Base-by-base conservation (phyloP, 2,888 invertebrate species). In the Tiliacea citrago region DNA sequence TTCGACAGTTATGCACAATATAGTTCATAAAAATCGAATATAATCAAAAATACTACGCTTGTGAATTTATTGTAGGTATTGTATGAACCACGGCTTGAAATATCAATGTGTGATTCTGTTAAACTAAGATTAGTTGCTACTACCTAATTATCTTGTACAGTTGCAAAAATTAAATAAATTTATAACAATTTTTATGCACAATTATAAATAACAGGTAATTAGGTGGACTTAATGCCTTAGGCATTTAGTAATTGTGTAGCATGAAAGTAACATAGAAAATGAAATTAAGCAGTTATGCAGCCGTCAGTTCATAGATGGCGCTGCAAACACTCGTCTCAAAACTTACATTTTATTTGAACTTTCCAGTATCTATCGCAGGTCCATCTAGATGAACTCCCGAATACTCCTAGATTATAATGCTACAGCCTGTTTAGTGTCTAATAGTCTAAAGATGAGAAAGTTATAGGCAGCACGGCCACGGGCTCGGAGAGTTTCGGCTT, bases 401-500 rank as follows among this genome's bases (percentile, higher is more conserved):
- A n/a, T 62, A 49, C 61, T 47, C 13, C 9, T 77, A 45, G 47
- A 65, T 55, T 10, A 21, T 39, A n/a, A 12, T 13, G 10, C 18
- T 51, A 42, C 24, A 29, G 53, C 18, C 53, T 12, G 29, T 13
- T 8, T 13, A 18, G 13, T 60, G 29, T 71, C 68, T 78, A 86
- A 71, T 84, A 84, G 51, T 90, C 90, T 62, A 95, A 81, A 53
- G 88, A 88, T 1, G 92, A 88, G 82, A 96, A 96, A 18, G 90
- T 86, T 53, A 98, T 91, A 0, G 98, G 98, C 81, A 99, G 91
- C 0, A 98, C 97, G 42, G 98, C 97, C 49, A 98, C 95, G 0
- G 98, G 98, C 80, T 98, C 97, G 49, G 97, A 97, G 7, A 91
- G 92, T 82, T 97, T 97, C 5, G 98, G 98, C 90, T 98, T 97